Evolutionary conservation across 37 sponge, comb jelly and placozoan genomes (phyloP), one percentile per base, ranked within the genome.

Genomic region (Crambe crambe): DNA sequence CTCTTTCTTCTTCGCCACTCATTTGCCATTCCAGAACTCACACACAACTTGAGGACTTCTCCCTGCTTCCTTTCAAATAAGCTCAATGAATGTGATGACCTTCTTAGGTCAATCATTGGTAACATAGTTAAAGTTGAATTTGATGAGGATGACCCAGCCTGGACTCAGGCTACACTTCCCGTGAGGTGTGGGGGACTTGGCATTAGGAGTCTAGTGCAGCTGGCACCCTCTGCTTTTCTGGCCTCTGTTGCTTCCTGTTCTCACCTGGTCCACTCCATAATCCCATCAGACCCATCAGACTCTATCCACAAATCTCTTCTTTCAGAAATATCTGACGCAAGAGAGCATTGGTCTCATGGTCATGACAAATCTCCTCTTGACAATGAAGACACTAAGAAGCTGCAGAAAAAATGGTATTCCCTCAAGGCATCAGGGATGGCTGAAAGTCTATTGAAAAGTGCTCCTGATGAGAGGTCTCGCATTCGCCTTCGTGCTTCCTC

Each of bases 161-260:
- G 81, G 87, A 23, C 35, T 25, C 81, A 87, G 35, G 70, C 87
- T 22, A 80, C 76, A 43, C 81, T 87, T 37, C 87, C 81, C 26
- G 77, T 77, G 8, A 58, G 37, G 12, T 56, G 27, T 5, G 87
- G 87, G 27, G 81, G 87, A 2, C 76, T 87, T 66, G 87, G 76
- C n/a, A 35, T 86, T 47, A 29, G 80, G 75, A 80, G 75, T 25
- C 80, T 59, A 40, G 71, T 57, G 30, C 57, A 79, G 26, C 76
- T 86, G 61, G 80, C 70, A 74, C 75, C 81, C 15, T 75, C 87
- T 68, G 81, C 81, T 72, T 87, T 75, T 40, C 30, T 87, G 70
- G 75, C 87, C 20, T 87, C 87, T 9, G 72, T 72, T 80, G 71
- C 65, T 80, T 70, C 63, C 51, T 60, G 72, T 57, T 68, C 76